Evolutionary conservation across 1,140 invertebrate species (phyloP).

Genomic region (Thaumatotibia leucotreta): DNA sequence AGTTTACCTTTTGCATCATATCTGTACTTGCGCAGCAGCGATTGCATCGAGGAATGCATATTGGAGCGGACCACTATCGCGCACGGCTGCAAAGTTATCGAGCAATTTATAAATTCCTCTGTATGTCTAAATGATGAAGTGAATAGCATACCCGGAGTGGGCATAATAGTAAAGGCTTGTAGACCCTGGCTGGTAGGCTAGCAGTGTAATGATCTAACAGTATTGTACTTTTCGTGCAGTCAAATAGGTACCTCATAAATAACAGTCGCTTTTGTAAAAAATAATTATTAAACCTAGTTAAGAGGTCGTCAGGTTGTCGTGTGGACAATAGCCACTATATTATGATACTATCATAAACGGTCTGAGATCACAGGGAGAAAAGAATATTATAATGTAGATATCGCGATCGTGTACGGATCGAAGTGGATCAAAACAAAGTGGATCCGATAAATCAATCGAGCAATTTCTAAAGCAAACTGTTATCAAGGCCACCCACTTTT

Average conservation of each 20-base stretch:
- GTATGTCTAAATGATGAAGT: too few species aligned
- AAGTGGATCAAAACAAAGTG: not conserved
- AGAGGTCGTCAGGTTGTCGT: too few species aligned
- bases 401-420: not conserved
- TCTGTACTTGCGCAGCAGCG: conserved; percentile 58
- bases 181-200: too few species aligned
- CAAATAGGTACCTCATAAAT: too few species aligned
- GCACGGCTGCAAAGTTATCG: conserved; percentile 39
- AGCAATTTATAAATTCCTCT: too few species aligned
- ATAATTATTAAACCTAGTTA: too few species aligned
- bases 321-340: too few species aligned
- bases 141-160: not conserved
- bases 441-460: conserved; percentile 2
- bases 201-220: too few species aligned
- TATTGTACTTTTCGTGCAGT: too few species aligned
- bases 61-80: conserved; percentile 56
- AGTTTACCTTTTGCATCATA: conserved; percentile 55
- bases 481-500: conserved; percentile 11
- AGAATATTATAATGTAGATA: not conserved
- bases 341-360: too few species aligned
- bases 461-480: conserved; percentile 8
- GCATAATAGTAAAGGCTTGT: too few species aligned
- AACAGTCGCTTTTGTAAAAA: too few species aligned
- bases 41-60: conserved; percentile 51
- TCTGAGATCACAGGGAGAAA: not conserved